Conservation (phyloP, 2,888 invertebrate species). For the Eristalis pertinax region DNA sequence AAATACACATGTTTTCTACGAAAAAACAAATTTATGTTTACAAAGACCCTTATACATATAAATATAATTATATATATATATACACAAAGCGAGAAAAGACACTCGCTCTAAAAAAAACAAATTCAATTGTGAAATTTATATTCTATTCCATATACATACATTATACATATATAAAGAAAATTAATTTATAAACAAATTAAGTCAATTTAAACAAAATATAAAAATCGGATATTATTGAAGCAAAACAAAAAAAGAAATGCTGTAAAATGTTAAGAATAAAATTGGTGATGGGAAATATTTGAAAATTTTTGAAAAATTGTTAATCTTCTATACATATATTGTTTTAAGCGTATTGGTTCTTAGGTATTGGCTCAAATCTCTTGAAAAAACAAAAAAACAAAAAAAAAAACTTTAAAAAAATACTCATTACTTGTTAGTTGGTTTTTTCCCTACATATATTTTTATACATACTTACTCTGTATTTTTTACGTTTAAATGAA, state of each 20-base stretch:
- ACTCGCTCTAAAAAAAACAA: conserved; percentile 68
- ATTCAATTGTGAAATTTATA: conserved; percentile 57
- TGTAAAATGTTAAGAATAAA: conserved; percentile 6
- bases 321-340: conserved; percentile 25
- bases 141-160: conserved; percentile 20
- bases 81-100: conserved; percentile 55
- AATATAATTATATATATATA: conserved; percentile 33
- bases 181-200: conserved; percentile 65
- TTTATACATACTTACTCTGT: conserved; percentile 33
- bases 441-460: conserved; percentile 40
- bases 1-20: conserved; percentile 36
- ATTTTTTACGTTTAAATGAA: conserved; percentile 24
- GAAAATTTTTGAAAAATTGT: conserved; percentile 28
- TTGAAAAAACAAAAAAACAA: conserved; percentile 25
- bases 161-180: conserved; percentile 38
- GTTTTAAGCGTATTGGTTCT: conserved; percentile 60
- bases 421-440: conserved; percentile 70
- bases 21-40: conserved; percentile 24
- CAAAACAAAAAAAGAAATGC: conserved; percentile 54
- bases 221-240: conserved; percentile 57
- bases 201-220: conserved; percentile 59
- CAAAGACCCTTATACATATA: conserved; percentile 17
- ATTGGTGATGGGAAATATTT: conserved; percentile 68
- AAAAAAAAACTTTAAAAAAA: conserved; percentile 51
- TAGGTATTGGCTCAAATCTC: conserved; percentile 65